Conservation (phyloP, 1,140 invertebrate genomes). For the Zaprionus lachaisei region DNA sequence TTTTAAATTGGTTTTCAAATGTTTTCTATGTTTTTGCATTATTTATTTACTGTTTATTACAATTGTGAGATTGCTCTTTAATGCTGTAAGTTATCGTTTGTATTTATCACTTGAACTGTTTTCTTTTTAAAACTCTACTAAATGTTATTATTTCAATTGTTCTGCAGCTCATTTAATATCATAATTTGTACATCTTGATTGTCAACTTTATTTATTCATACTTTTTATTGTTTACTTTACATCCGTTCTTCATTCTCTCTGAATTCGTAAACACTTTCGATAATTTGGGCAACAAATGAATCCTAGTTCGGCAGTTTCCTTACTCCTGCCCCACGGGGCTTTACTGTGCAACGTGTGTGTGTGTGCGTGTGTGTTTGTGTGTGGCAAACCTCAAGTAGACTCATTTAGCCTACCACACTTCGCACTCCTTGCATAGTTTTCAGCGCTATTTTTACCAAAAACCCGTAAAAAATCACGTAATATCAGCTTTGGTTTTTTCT, state of each 20-base stretch:
- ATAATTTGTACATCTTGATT: background rate
- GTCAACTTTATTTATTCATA: background rate
- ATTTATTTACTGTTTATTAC: background rate
- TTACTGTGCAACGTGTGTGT: slow-evolving; percentile 2
- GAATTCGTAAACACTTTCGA: too few species aligned
- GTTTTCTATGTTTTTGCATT: background rate
- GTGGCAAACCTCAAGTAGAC: background rate
- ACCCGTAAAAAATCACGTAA: slow-evolving; percentile 1
- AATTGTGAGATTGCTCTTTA: background rate
- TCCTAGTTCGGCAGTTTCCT: background rate
- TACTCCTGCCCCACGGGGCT: background rate
- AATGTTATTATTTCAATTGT: background rate
- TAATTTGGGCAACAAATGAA: background rate
- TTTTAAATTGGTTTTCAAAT: background rate
- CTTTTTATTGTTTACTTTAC: background rate
- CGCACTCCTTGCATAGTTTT: slow-evolving; percentile 3
- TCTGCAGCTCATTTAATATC: background rate
- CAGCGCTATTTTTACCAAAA: slow-evolving; percentile 3
- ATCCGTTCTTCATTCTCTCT: background rate
- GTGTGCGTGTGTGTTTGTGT: too few species aligned
- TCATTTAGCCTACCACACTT: background rate
- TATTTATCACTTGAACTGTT: rapidly evolving
- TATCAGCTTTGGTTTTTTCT: background rate
- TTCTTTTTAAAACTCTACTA: background rate
- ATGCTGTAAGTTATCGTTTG: background rate